Conservation (phyloP, 2,888 invertebrate species). For the Eupithecia dodoneata region DNA sequence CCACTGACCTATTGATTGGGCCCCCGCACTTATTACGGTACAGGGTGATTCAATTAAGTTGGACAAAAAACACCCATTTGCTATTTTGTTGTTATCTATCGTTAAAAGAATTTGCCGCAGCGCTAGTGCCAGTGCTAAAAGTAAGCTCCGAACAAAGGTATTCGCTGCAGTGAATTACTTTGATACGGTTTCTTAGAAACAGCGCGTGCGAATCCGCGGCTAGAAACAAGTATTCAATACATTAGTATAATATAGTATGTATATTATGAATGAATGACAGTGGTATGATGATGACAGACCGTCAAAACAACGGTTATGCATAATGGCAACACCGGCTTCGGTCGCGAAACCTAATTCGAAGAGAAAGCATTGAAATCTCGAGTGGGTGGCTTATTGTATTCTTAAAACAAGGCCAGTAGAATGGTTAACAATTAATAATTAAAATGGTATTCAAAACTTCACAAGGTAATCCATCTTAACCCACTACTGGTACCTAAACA, state of each 20-base stretch:
- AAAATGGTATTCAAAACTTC: background rate
- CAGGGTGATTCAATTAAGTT: conserved; percentile 1
- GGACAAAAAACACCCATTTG: background rate
- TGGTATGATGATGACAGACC: conserved; percentile 22
- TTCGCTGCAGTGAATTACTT: no score
- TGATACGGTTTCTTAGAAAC: no score
- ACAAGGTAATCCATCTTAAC: background rate
- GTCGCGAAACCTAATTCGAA: conserved; percentile 12
- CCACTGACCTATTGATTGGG: conserved; percentile 23
- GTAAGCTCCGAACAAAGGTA: no score
- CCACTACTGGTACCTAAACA: background rate
- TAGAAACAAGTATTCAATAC: no score
- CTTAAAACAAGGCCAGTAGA: background rate
- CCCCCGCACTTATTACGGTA: conserved; percentile 13
- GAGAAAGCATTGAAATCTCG: conserved; percentile 12
- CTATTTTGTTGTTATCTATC: no score
- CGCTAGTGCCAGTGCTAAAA: no score
- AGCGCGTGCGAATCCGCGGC: no score
- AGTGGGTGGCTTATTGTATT: conserved; percentile 6
- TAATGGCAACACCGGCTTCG: background rate
- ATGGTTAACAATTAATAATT: background rate
- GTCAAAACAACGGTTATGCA: conserved; percentile 32
- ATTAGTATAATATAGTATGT: no score
- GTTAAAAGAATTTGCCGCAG: background rate
- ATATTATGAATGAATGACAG: no score